Percentiles rank a stretch among this genome's conserved stretches.
These are phyloP conservation scores for Cryptomyrus ogoouensis DNA, from an alignment of 2,113 vertebrate species.

Conservation along the genomic window DNA sequence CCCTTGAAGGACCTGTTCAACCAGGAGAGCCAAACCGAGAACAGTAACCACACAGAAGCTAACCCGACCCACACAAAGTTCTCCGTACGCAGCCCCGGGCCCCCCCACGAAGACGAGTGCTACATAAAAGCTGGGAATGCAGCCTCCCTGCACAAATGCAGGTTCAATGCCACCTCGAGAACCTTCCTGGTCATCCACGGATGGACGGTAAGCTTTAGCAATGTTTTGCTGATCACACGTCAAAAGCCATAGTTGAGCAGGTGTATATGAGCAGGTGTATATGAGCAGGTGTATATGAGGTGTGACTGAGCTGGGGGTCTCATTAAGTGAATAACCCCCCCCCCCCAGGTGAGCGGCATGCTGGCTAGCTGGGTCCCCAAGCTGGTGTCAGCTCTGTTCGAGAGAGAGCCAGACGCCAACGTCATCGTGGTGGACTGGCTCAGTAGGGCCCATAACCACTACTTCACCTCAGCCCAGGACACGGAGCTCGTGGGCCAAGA, in stretches of 20 bases:
- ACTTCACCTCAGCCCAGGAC: conserved; percentile 58
- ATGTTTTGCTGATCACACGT: not conserved
- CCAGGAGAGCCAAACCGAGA: conserved; percentile 21
- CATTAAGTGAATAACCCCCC: not conserved
- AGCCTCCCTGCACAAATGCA: conserved; percentile 34
- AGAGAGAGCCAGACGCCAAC: conserved; percentile 56
- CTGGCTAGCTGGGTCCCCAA: conserved; percentile 65
- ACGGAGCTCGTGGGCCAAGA: conserved; percentile 60
- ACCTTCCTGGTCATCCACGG: conserved; percentile 66
- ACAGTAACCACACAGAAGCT: conserved; percentile 36
- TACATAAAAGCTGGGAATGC: not conserved
- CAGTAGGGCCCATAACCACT: conserved; percentile 61
- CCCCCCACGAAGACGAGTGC: not conserved
- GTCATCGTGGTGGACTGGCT: conserved; percentile 70
- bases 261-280: not conserved
- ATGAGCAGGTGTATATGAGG: not conserved
- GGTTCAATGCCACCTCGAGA: conserved; percentile 58
- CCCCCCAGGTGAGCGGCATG: conserved; percentile 59
- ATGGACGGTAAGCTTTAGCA: conserved; percentile 54
- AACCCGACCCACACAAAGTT: conserved; percentile 35
- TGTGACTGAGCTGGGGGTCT: not conserved
- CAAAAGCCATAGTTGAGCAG: not conserved
- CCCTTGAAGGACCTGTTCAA: conserved; percentile 42
- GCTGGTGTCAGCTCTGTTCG: conserved; percentile 58
- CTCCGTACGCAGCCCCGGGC: not conserved